A percentile compares a stretch with the other conserved stretches of the same genome.
Conservation (phyloP, 2,113 vertebrate genomes). For the Smithornis capensis region DNA sequence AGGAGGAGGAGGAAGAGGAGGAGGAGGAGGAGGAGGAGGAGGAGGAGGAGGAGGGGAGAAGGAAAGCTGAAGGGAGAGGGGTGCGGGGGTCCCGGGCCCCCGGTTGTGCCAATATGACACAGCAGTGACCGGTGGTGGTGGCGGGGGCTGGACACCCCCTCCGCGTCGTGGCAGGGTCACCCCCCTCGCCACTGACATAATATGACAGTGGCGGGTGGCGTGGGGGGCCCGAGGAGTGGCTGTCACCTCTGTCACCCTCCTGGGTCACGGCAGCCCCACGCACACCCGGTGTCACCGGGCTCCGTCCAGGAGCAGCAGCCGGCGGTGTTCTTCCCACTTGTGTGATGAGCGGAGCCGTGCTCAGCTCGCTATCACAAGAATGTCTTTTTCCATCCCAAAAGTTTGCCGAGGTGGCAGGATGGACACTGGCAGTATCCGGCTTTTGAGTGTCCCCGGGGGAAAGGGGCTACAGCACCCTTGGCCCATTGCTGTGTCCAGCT, state of each 20-base stretch:
- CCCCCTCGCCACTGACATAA: conserved; percentile 8
- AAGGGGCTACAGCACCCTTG: neutral
- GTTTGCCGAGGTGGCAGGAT: neutral
- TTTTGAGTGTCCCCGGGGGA: neutral
- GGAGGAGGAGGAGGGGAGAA: neutral
- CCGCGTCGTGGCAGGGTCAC: neutral
- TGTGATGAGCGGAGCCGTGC: neutral
- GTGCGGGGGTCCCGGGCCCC: neutral
- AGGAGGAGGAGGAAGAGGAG: neutral
- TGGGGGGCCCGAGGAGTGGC: neutral
- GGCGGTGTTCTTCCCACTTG: neutral
- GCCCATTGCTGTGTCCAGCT: neutral
- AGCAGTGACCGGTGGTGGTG: neutral
- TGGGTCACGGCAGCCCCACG: neutral
- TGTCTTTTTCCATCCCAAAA: conserved; percentile 16
- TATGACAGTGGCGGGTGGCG: conserved; percentile 20
- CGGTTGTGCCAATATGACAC: neutral
- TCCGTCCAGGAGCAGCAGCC: neutral
- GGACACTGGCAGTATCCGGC: neutral
- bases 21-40: neutral
- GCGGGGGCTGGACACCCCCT: neutral
- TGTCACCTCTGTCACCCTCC: neutral
- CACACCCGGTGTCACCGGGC: neutral
- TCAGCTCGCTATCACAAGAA: neutral
- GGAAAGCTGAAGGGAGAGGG: neutral